Evolutionary conservation across 2,797 vertebrate species (phyloP).

Genomic region (Tadarida brasiliensis): DNA sequence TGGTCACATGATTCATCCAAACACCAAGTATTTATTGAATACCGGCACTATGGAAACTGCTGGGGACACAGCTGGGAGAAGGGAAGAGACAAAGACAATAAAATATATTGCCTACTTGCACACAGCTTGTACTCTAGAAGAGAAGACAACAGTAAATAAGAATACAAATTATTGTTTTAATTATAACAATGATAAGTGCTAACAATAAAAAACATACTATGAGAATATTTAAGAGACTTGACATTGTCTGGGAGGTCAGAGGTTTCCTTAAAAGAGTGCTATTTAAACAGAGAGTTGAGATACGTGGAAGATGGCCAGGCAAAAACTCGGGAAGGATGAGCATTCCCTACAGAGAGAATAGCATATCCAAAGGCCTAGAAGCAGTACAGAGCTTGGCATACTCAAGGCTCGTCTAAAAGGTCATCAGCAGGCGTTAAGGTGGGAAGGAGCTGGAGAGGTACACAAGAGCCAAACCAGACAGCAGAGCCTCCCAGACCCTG

Average conservation of each 20-base stretch:
- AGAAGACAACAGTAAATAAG: neutral
- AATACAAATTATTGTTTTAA: slow-evolving; percentile 16
- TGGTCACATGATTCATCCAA: neutral
- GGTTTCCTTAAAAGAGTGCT: neutral
- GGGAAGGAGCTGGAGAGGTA: neutral
- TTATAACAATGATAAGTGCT: neutral
- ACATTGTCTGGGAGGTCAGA: neutral
- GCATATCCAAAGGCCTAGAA: neutral
- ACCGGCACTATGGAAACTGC: neutral
- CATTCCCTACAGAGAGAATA: neutral
- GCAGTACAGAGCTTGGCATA: neutral
- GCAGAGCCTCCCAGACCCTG: neutral
- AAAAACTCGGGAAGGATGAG: neutral
- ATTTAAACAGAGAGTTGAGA: neutral
- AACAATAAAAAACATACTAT: neutral
- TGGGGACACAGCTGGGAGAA: neutral
- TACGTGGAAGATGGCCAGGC: neutral
- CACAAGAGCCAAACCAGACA: neutral
- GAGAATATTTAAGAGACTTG: neutral
- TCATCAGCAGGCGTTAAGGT: neutral
- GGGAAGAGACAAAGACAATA: neutral
- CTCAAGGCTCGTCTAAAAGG: neutral
- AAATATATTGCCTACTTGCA: neutral
- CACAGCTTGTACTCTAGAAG: neutral
- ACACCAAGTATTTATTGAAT: neutral